These are phyloP conservation scores for Deroplatys truncata DNA, from an alignment of 2,888 invertebrate species.

Conservation along the genomic window DNA sequence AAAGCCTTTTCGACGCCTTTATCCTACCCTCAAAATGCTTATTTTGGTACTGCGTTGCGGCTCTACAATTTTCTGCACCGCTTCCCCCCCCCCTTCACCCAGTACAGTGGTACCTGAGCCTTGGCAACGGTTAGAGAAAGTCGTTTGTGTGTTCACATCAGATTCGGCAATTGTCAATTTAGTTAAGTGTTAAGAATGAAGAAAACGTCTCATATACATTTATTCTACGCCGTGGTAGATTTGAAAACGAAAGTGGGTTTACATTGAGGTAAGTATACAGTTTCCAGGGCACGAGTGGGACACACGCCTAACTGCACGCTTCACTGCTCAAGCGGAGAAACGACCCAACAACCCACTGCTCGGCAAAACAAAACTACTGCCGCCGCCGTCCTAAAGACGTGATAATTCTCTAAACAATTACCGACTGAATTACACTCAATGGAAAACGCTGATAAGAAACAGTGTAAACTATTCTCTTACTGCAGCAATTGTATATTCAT, in stretches of 20 bases:
- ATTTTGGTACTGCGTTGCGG: no score
- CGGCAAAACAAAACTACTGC: background rate
- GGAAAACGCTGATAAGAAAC: background rate
- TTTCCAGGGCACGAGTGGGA: background rate
- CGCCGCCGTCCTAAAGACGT: background rate
- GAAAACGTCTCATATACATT: no score
- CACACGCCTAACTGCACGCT: background rate
- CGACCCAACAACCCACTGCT: background rate
- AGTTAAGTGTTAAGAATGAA: no score
- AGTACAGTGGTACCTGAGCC: no score
- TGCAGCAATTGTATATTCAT: background rate
- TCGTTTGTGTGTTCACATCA: no score
- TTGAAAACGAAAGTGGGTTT: background rate
- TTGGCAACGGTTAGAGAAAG: no score
- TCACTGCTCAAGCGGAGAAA: background rate
- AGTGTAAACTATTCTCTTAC: background rate
- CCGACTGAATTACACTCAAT: background rate
- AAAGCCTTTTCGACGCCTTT: no score
- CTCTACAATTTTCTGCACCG: no score
- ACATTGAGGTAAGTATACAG: background rate
- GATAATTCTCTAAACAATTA: background rate
- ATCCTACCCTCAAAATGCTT: no score
- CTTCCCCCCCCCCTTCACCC: no score
- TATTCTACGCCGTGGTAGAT: background rate
- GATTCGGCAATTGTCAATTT: no score